Evolutionary conservation across 2,888 invertebrate species (phyloP).

Genomic region (Lasiommata megera): DNA sequence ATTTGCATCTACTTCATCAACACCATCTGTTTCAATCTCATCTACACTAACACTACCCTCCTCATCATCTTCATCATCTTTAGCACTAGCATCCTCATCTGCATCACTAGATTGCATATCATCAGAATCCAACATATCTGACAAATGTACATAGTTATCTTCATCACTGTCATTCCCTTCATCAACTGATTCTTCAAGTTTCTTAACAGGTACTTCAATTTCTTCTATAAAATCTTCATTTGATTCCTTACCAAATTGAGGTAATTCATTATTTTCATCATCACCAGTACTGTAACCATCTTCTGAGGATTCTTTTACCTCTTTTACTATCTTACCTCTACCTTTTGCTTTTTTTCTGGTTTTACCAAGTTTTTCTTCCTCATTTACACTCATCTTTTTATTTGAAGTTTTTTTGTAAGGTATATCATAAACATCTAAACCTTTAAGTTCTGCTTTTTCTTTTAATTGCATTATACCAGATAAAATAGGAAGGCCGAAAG

Average conservation of each 20-base stretch:
- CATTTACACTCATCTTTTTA: conserved; percentile 43
- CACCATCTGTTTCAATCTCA: conserved; percentile 34
- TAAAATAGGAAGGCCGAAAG: conserved; percentile 97
- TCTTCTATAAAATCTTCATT: conserved; percentile 61
- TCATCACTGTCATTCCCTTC: conserved; percentile 65
- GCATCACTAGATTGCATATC: conserved; percentile 52
- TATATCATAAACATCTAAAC: conserved; percentile 63
- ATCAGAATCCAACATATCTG: conserved; percentile 65
- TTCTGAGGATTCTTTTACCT: conserved; percentile 61
- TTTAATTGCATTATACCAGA: conserved; percentile 89
- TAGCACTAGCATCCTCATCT: conserved; percentile 24
- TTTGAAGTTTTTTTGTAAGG: conserved; percentile 59
- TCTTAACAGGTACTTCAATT: conserved; percentile 59
- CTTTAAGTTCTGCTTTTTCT: conserved; percentile 61
- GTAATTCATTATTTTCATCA: conserved; percentile 34
- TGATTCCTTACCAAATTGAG: conserved; percentile 23
- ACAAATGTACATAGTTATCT: conserved; percentile 61
- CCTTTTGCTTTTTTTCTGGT: conserved; percentile 32
- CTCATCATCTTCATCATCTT: conserved; percentile 37
- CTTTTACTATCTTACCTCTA: conserved; percentile 35
- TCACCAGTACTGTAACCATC: conserved; percentile 64
- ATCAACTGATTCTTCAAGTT: conserved; percentile 50
- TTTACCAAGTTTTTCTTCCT: conserved; percentile 31
- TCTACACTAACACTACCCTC: conserved; percentile 30
- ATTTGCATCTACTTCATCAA: conserved; percentile 44